A percentile compares a stretch with the other conserved stretches of the same genome.
These are phyloP conservation scores for Rhipidura dahli DNA, from an alignment of 2,113 vertebrate genomes.

Conservation along the genomic window DNA sequence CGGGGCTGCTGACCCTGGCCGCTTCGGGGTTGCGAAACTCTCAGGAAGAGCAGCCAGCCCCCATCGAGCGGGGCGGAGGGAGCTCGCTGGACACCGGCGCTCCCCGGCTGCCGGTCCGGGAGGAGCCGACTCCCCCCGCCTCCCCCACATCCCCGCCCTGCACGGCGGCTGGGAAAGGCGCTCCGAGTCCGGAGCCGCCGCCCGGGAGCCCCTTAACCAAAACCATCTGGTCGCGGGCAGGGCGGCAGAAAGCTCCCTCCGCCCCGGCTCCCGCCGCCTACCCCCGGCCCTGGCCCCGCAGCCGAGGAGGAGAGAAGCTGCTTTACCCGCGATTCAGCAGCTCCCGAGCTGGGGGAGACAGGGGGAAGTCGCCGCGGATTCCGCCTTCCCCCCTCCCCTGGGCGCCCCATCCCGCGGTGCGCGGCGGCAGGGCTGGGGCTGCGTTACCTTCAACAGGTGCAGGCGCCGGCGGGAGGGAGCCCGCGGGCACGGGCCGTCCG, in stretches of 20 bases:
- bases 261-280: background rate
- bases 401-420: background rate
- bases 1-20: background rate
- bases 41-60: background rate
- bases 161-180: background rate
- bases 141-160: background rate
- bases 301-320: background rate
- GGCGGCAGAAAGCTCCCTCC: background rate
- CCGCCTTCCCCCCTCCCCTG: background rate
- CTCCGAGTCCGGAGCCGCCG: background rate
- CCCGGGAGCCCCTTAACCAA: background rate
- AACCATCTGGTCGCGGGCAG: constrained; percentile 28
- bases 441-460: constrained; percentile 57
- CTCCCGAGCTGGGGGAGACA: background rate
- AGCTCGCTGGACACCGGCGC: background rate
- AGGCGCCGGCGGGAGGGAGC: background rate
- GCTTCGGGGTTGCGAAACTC: background rate
- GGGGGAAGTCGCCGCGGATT: background rate
- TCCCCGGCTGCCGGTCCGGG: background rate
- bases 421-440: background rate
- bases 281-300: background rate
- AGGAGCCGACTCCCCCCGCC: background rate
- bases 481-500: background rate
- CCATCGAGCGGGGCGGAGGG: background rate
- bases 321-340: background rate